Conservation (phyloP, 1,140 invertebrate genomes). For the Zaprionus tsacasi region DNA sequence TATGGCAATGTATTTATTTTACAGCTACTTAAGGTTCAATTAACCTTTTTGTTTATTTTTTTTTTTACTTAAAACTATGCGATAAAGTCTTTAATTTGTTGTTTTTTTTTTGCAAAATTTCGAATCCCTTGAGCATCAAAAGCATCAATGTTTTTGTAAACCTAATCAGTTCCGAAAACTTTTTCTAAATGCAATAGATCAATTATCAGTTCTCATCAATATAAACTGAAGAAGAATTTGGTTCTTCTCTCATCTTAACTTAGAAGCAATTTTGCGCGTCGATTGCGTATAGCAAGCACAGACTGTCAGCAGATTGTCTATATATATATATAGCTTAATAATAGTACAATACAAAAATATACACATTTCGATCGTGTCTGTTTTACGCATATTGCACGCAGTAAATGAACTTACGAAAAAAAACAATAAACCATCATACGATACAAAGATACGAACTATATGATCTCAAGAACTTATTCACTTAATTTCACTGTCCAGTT, state of each 20-base stretch:
- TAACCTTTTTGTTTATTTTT: slow-evolving; percentile 7
- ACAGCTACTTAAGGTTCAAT: slow-evolving; percentile 9
- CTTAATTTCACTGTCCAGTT: slow-evolving; percentile 33
- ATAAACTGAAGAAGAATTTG: not conserved
- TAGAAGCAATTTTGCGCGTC: slow-evolving; percentile 42
- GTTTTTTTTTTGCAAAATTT: slow-evolving; percentile 32
- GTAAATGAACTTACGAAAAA: slow-evolving; percentile 42
- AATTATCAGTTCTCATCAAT: slow-evolving; percentile 26
- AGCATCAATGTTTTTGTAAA: slow-evolving; percentile 18
- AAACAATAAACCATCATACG: slow-evolving; percentile 56
- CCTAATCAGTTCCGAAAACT: slow-evolving; percentile 75
- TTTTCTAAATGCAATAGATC: slow-evolving; percentile 56
- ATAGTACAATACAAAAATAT: slow-evolving; percentile 33
- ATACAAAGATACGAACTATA: not conserved
- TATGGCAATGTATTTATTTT: slow-evolving; percentile 14
- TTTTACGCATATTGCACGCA: slow-evolving; percentile 44
- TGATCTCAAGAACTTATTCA: slow-evolving; percentile 12
- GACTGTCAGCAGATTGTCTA: slow-evolving; percentile 38
- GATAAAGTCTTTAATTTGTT: slow-evolving; percentile 48
- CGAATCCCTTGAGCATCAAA: slow-evolving; percentile 62
- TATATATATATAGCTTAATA: slow-evolving; percentile 30
- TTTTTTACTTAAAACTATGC: slow-evolving; percentile 20
- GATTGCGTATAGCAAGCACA: slow-evolving; percentile 29
- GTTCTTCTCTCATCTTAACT: slow-evolving; percentile 2
- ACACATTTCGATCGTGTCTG: slow-evolving; percentile 24